Conservation (phyloP, 1,140 invertebrate species). For the Listronotus oregonensis region DNA sequence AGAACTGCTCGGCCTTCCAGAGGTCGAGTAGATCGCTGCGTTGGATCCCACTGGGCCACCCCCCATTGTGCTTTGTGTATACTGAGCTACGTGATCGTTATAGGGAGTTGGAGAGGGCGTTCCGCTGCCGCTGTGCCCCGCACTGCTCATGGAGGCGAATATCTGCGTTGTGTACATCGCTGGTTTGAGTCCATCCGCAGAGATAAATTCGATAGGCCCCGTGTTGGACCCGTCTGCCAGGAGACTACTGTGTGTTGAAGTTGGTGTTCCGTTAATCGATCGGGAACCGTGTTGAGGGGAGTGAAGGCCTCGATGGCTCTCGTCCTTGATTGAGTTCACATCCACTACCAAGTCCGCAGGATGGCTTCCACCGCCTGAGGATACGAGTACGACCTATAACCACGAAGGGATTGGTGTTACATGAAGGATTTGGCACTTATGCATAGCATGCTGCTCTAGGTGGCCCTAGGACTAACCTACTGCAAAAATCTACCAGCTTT, state of each 20-base stretch:
- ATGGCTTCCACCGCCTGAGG: slow-evolving; percentile 46
- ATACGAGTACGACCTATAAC: slow-evolving; percentile 57
- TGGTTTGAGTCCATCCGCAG: slow-evolving; percentile 60
- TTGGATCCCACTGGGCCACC: slow-evolving; percentile 40
- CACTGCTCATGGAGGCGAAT: slow-evolving; percentile 54
- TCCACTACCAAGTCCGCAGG: slow-evolving; percentile 58
- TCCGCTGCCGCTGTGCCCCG: slow-evolving; percentile 54
- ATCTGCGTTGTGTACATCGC: slow-evolving; percentile 59
- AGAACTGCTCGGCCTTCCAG: slow-evolving; percentile 47
- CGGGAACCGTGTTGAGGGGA: slow-evolving; percentile 59
- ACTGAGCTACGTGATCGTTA: slow-evolving; percentile 58
- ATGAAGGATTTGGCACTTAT: slow-evolving; percentile 12
- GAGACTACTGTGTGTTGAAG: slow-evolving; percentile 58
- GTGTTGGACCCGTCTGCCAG: slow-evolving; percentile 56
- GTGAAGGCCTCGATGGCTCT: slow-evolving; percentile 54
- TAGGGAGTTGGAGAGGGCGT: slow-evolving; percentile 65
- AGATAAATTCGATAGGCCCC: slow-evolving; percentile 60
- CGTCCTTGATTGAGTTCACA: slow-evolving; percentile 60
- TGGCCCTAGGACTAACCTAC: slow-evolving; percentile 46
- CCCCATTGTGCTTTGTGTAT: slow-evolving; percentile 59
- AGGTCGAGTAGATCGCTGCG: slow-evolving; percentile 42
- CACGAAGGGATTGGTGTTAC: slow-evolving; percentile 38
- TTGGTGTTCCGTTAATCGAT: slow-evolving; percentile 59
- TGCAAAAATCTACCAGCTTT: slow-evolving; percentile 33
- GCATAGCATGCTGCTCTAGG: slow-evolving; percentile 39